Evolutionary conservation across 2,113 vertebrate species (phyloP), one percentile per base, ranked within the genome.

Genomic region (Hypomesus transpacificus): DNA sequence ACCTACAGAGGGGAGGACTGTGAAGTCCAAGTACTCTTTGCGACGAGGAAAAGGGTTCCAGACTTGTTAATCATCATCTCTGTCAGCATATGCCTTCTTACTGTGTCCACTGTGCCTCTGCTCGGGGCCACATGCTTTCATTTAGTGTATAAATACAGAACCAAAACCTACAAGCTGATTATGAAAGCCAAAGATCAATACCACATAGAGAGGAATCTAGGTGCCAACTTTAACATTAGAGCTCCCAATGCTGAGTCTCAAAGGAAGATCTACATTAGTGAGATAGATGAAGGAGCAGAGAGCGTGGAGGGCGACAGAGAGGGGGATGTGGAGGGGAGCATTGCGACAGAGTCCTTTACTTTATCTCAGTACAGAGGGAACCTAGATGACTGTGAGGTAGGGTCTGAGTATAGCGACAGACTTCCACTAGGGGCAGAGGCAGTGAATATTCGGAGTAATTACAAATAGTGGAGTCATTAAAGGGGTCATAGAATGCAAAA

Each of bases 91-190:
- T 96, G 97, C 82, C 91, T 99, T 59, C 89, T 99, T 69, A 93
- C 93, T 8, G 89, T 99, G 85, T 97, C 97, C 75, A 99, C 97
- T 0, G 91, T 99, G 68, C 97, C 97, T 2, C 82, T 99, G 73
- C 88, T 99, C 56, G 97, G 94, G 0, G 97, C 97, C 11, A 94
- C 94, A 0, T 98, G 97, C 88, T 99, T 95, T 82, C 97, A 99
- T 77, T 88, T 99, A 66, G 89, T 98, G 75, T 94, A 97, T 90
- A 97, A 95, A 70, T 96, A 98, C 82, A 95, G 91, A 14, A 94
- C 92, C 65, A 98, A 98, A 87, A 97, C 96, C 34, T 98, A 97
- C 86, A 94, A 94, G 73, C 90, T 98, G 22, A 98, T 98, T 83
- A 89, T 98, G 90, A 93, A 95, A 71, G 89, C 95, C 0, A 95